Percentiles rank a stretch among this genome's conserved stretches.
These are phyloP conservation scores for Ceratitis capitata DNA, from an alignment of 1,140 invertebrate genomes.

Conservation along the genomic window DNA sequence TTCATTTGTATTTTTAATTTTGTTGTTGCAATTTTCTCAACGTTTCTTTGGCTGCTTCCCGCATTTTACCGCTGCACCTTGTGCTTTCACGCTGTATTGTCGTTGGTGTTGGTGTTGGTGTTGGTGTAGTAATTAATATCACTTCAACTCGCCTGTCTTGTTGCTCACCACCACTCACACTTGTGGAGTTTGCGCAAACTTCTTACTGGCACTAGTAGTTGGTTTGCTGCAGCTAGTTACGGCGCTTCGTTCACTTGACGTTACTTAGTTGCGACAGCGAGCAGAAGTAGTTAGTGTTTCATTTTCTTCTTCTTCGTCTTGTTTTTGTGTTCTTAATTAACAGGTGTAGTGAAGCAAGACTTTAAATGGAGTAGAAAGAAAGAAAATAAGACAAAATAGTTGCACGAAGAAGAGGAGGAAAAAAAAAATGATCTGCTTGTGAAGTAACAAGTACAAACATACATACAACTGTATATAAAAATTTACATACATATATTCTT, in stretches of 20 bases:
- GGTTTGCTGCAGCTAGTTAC: not conserved
- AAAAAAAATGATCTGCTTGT: not conserved
- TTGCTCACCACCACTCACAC: not conserved
- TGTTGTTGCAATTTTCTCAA: not conserved
- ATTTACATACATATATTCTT: not conserved
- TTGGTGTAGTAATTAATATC: not conserved
- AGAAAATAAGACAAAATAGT: not conserved
- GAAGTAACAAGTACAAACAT: not conserved
- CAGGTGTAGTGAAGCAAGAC: not conserved
- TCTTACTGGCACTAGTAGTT: too few species aligned
- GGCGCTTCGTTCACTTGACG: not conserved
- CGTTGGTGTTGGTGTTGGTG: not conserved
- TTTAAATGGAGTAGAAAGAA: too few species aligned
- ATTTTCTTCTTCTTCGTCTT: too few species aligned
- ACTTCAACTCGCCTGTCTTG: not conserved
- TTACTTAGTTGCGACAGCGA: not conserved
- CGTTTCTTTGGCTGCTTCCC: not conserved
- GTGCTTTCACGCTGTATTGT: not conserved
- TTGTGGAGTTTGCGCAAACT: not conserved
- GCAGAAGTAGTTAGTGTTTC: not conserved
- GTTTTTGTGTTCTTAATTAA: conserved; percentile 1
- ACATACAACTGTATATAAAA: not conserved
- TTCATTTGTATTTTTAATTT: too few species aligned
- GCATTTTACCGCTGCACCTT: not conserved
- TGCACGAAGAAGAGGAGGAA: too few species aligned